Evolutionary conservation across 2,113 vertebrate species (phyloP), one percentile per base, ranked within the genome.

Genomic region (Notarius lentiginosus): DNA sequence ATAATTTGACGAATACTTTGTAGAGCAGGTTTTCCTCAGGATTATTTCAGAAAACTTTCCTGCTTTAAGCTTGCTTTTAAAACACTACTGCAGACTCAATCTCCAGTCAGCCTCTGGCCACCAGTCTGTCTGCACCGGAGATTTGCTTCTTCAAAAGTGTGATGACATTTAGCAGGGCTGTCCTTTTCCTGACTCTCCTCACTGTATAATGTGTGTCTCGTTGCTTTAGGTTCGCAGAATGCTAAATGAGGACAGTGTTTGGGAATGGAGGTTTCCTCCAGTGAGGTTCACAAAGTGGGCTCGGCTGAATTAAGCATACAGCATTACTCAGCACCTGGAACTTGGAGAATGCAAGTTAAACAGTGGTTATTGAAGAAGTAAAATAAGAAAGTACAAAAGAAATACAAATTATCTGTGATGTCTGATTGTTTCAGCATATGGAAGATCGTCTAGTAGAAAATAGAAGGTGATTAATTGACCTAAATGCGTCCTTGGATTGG

Each of bases 101-200:
- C 70, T 27, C 70, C 72, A 51, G 56, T 47, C 84, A 79, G 34
- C 8, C 49, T 75, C 58, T 53, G 20, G 4, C 79, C 15, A 55
- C 51, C 82, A 17, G 56, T 30, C 47, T 73, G 14, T 82, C 34
- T 18, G 49, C 60, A 14, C 68, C 49, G 68, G 24, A 77, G 77
- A 30, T 83, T 85, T 79, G 30, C 82, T 88, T 34, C 81, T 85
- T 87, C 56, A 82, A 60, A 41, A 81, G 47, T 3, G 30, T 63
- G 20, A 77, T 89, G 91, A 92, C 92, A 76, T 80, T 90, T 77
- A 85, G 70, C 18, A n/a, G 12, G 41, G 51, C n/a, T 76, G 66
- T 88, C 84, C 70, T 82, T 20, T 63, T 30, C 24, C 83, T 85
- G 82, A 82, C n/a, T 55, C n/a, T 49, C 30, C 83, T 15, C 1